phyloP scores from a whole-genome alignment of 2,797 vertebrate species.

The Sus cebifrons region DNA sequence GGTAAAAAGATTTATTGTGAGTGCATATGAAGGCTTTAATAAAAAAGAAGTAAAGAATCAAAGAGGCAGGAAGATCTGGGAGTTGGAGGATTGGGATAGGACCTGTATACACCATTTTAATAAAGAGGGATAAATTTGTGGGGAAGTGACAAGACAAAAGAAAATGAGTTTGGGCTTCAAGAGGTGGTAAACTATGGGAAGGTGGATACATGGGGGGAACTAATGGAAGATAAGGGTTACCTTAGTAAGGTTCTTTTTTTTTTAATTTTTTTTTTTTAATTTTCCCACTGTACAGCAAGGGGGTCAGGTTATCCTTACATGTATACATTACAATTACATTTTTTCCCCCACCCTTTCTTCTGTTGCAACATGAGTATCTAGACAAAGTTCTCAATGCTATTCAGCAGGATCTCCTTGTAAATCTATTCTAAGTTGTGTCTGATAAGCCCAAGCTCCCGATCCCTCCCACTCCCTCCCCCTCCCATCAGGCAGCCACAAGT shows the following conservation, averaged over 20 bases:
- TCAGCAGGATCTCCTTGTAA: too few relatives aligned
- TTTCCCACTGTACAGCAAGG: too few relatives aligned
- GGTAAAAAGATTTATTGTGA: not conserved
- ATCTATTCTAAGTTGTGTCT: too few relatives aligned
- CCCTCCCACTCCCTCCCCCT: too few relatives aligned
- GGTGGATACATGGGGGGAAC: not conserved
- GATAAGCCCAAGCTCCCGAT: too few relatives aligned
- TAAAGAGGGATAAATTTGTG: not conserved
- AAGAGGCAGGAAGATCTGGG: not conserved
- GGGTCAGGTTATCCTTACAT: too few relatives aligned
- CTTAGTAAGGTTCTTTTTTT: not conserved
- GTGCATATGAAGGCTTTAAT: not conserved
- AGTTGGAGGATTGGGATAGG: not conserved
- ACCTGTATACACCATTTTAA: not conserved
- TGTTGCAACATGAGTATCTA: too few relatives aligned
- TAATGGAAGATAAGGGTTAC: not conserved
- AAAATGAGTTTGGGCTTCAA: not conserved
- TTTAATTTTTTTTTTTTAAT: too few relatives aligned
- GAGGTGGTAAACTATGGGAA: not conserved
- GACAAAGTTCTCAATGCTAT: too few relatives aligned
- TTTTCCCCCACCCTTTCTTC: too few relatives aligned
- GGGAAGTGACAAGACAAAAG: not conserved
- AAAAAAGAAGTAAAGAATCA: not conserved
- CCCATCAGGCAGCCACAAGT: too few relatives aligned
- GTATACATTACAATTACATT: too few relatives aligned